Conservation (phyloP, 2,888 invertebrate genomes). For the Watsonalla cultraria region DNA sequence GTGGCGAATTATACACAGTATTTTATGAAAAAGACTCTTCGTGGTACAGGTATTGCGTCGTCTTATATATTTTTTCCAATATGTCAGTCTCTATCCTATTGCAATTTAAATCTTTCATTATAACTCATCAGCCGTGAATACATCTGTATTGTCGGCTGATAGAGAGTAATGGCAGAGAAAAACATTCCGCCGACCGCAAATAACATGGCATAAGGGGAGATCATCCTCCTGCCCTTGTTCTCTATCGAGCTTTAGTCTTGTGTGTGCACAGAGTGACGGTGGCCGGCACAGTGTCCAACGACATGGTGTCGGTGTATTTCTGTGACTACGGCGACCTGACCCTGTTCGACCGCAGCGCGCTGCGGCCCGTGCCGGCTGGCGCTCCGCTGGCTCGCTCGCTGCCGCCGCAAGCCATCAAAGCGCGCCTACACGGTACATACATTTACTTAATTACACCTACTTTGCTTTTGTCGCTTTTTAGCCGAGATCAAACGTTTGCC, state of each 20-base stretch:
- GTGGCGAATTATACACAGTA: constrained; percentile 84
- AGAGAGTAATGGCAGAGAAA: no score
- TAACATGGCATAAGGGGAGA: no score
- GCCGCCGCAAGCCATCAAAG: constrained; percentile 70
- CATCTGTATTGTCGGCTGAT: no score
- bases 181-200: no score
- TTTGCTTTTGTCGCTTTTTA: neutral
- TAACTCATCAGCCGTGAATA: no score
- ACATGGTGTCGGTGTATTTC: constrained; percentile 78
- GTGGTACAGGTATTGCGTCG: constrained; percentile 84
- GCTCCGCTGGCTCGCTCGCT: constrained; percentile 59
- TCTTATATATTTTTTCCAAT: neutral
- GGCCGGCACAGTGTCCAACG: constrained; percentile 65
- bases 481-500: neutral
- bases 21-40: constrained; percentile 80
- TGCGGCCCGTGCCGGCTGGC: constrained; percentile 55
- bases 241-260: no score
- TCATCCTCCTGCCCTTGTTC: no score
- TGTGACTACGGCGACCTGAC: constrained; percentile 81
- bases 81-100: neutral
- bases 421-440: constrained; percentile 64
- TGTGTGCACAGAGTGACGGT: constrained; percentile 61
- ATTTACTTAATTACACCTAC: no score
- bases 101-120: no score
- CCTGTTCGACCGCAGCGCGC: constrained; percentile 45